Evolutionary conservation across 2,888 invertebrate genomes (phyloP), one percentile per base, ranked within the genome.

Genomic region (Phalera bucephala): DNA sequence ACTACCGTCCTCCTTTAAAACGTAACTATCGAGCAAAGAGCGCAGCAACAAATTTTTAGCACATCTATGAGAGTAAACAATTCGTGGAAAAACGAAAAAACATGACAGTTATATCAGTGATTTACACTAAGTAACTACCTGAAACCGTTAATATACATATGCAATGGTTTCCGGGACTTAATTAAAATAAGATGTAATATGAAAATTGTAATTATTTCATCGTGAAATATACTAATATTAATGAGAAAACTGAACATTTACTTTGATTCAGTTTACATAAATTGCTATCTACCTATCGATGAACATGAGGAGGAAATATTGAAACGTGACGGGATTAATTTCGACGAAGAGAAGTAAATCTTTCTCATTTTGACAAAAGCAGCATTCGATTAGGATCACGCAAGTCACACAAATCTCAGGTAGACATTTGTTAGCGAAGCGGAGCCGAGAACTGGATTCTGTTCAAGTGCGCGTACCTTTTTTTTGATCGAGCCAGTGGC

Each of bases 61-160:
- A 73, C 62, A 51, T 64, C 48, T 64, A 70, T 64, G 77, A 70
- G 74, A 83, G 71, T 68, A 79, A 83, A 84, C 68, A 77, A 55
- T 73, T 70, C 62, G 52, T 63, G 72, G 75, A 76, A 80, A 76
- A 66, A 75, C 50, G 64, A 62, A 73, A 80, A 79, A 83, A 80
- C 72, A 72, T 44, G 72, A 87, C 87, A 86, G 88, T 87, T 87
- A 85, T 71, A 77, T 72, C 63, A 70, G 66, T 87, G 86, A 87
- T 74, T 88, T 84, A 86, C 78, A 65, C 60, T 64, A 49, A 43
- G 65, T 70, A 62, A 64, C 75, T 75, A 77, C 72, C 73, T 69
- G 60, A 61, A 62, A 85, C 87, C 87, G 87, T 85, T 86, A 83
- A 71, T 64, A 60, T 65, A 63, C 61, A 60, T 64, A 62, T 62